A percentile compares a stretch with the other conserved stretches of the same genome.
Evolutionary conservation across 2,113 vertebrate species (phyloP).

Genomic region (Macquaria ambigua): DNA sequence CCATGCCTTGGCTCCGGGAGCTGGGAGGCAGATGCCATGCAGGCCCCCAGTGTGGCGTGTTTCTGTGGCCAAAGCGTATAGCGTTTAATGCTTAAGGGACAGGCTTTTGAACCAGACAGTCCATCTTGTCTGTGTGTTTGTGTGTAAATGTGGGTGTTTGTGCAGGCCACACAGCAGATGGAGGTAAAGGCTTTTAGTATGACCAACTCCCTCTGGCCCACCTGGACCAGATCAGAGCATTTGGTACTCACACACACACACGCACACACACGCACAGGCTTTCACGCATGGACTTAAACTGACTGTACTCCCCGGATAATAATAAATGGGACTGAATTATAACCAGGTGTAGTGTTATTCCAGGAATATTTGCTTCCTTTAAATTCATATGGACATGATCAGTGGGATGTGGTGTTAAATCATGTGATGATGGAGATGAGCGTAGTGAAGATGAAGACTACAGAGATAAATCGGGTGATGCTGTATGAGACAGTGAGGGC

Average conservation of each 20-base stretch:
- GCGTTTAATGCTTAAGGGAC: conserved; percentile 75
- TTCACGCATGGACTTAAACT: conserved; percentile 14
- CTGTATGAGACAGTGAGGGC: background rate
- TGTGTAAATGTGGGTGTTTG: conserved; percentile 60
- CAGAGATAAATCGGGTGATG: conserved; percentile 3
- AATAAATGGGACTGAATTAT: conserved; percentile 49
- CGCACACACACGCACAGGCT: background rate
- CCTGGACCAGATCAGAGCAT: conserved; percentile 71
- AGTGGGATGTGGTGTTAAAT: conserved; percentile 15
- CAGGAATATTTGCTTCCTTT: conserved; percentile 23
- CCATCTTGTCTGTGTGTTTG: conserved; percentile 59
- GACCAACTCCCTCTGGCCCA: conserved; percentile 65
- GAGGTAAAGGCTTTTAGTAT: conserved; percentile 73
- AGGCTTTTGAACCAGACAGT: conserved; percentile 72
- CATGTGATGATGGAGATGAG: conserved; percentile 13
- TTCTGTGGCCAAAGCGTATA: conserved; percentile 75
- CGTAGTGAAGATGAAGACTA: background rate
- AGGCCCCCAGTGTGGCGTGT: conserved; percentile 72
- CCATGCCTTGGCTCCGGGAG: conserved; percentile 78
- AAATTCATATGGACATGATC: conserved; percentile 17
- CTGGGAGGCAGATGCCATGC: conserved; percentile 85
- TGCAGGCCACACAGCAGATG: conserved; percentile 78
- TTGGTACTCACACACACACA: conserved; percentile 33
- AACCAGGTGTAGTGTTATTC: conserved; percentile 36
- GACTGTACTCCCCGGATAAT: conserved; percentile 32